Conservation (phyloP, 2,113 vertebrate genomes). For the Corythoichthys haematopterus region DNA sequence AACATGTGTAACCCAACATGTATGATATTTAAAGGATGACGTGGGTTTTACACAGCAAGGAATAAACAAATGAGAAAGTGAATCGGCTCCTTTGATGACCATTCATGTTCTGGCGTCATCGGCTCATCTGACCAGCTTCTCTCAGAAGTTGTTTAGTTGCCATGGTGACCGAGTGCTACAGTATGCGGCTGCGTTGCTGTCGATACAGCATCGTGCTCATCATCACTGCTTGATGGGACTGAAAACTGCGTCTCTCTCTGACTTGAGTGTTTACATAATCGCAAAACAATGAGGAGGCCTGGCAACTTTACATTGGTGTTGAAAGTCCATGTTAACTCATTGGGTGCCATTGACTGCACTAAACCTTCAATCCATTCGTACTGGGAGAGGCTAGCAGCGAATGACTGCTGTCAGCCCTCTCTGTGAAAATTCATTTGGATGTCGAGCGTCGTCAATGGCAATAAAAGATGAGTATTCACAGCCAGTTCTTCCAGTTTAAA, state of each 20-base stretch:
- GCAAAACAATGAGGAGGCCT: not conserved
- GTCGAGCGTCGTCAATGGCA: no score
- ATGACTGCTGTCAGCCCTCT: not conserved
- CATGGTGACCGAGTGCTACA: slow-evolving; percentile 74
- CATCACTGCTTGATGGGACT: slow-evolving; percentile 21
- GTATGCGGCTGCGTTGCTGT: slow-evolving; percentile 58
- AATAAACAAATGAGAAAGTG: not conserved
- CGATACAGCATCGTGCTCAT: slow-evolving; percentile 28
- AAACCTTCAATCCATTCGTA: no score
- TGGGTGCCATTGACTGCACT: no score
- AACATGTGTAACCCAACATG: not conserved
- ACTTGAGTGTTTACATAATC: slow-evolving; percentile 2
- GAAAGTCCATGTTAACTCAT: not conserved
- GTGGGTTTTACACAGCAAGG: not conserved
- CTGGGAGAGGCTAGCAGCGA: no score
- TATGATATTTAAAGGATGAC: not conserved
- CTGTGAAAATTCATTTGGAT: no score
- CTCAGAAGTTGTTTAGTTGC: slow-evolving; percentile 76
- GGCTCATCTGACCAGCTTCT: slow-evolving; percentile 64
- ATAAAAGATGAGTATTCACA: no score
- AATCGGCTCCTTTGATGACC: slow-evolving; percentile 14
- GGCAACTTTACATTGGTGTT: not conserved
- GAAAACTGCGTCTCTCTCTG: not conserved
- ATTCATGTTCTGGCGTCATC: slow-evolving; percentile 59
- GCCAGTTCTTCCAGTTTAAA: no score